Evolutionary conservation across 30 jellyfish, hydroid and myxozoan species (phyloP).

Genomic region (Turritopsis rubra): DNA sequence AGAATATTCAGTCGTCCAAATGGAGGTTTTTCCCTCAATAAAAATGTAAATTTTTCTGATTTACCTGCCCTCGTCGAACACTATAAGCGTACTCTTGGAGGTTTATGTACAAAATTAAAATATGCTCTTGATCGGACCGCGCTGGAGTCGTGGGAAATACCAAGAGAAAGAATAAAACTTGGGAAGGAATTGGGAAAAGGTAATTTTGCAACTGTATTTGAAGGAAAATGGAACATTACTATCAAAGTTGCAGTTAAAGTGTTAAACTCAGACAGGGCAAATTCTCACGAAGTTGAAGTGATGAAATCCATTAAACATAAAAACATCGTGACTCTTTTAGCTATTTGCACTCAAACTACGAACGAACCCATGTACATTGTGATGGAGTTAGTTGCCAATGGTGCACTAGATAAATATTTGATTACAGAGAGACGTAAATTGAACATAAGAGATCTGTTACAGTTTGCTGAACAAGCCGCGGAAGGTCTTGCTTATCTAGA

Average conservation of each 20-base stretch:
- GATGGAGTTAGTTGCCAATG: slow-evolving; percentile 5
- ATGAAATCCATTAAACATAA: slow-evolving; percentile 12
- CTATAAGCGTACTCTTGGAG: background rate
- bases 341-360: background rate
- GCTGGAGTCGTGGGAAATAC: slow-evolving; percentile 12
- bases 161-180: background rate
- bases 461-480: slow-evolving; percentile 13
- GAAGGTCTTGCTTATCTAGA: slow-evolving; percentile 10
- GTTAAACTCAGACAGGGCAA: background rate
- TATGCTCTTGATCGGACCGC: background rate
- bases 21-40: background rate
- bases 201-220: slow-evolving; percentile 6
- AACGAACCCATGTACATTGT: slow-evolving; percentile 11
- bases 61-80: slow-evolving; percentile 21
- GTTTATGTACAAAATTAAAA: slow-evolving; percentile 2
- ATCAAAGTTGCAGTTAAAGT: slow-evolving; percentile 24
- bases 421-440: background rate
- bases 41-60: background rate
- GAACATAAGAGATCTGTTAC: background rate
- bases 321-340: background rate
- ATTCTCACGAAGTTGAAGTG: background rate
- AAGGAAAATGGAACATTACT: slow-evolving; percentile 5
- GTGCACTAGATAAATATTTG: slow-evolving; percentile 4
- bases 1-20: background rate
- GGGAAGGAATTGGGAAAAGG: slow-evolving; percentile 13